A percentile compares a stretch with the other conserved stretches of the same genome.
Evolutionary conservation across 2,797 vertebrate genomes (phyloP).

Genomic region (Novumbra hubbsi): DNA sequence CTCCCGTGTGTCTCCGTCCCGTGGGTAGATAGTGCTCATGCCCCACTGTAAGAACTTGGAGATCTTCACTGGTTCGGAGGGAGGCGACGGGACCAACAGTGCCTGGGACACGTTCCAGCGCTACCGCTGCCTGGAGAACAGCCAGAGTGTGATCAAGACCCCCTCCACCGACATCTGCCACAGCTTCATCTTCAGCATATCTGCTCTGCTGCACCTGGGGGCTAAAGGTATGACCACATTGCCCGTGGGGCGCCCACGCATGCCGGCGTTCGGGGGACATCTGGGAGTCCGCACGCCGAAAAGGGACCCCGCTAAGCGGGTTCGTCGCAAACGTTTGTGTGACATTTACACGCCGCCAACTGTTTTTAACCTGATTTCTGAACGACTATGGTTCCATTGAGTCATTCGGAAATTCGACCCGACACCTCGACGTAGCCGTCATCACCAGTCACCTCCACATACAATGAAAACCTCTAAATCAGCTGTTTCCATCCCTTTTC

Average conservation of each 20-base stretch:
- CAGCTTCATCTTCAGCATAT: constrained; percentile 93
- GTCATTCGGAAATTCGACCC: too few species aligned
- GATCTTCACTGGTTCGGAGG: constrained; percentile 85
- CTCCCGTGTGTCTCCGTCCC: background rate
- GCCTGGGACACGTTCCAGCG: constrained; percentile 93
- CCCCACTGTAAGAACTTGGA: constrained; percentile 94
- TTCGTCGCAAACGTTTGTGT: background rate
- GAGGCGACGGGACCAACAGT: constrained; percentile 74
- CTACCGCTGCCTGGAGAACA: constrained; percentile 94
- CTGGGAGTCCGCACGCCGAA: background rate
- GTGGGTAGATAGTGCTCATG: constrained; percentile 89
- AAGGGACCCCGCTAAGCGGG: background rate
- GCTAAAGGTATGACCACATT: constrained; percentile 77
- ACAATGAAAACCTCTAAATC: background rate
- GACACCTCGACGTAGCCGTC: constrained; percentile 7
- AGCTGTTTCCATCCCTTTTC: background rate
- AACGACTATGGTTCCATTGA: background rate
- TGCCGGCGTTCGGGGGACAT: too few species aligned
- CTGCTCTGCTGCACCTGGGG: constrained; percentile 88
- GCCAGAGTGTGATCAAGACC: constrained; percentile 88
- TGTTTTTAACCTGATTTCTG: background rate
- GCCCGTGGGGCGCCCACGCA: too few species aligned
- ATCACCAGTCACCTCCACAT: background rate
- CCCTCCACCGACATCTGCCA: constrained; percentile 91
- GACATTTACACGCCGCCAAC: background rate